Evolutionary conservation across 2,113 vertebrate genomes (phyloP), one percentile per base, ranked within the genome.

Genomic region (Rhinoptilus africanus): DNA sequence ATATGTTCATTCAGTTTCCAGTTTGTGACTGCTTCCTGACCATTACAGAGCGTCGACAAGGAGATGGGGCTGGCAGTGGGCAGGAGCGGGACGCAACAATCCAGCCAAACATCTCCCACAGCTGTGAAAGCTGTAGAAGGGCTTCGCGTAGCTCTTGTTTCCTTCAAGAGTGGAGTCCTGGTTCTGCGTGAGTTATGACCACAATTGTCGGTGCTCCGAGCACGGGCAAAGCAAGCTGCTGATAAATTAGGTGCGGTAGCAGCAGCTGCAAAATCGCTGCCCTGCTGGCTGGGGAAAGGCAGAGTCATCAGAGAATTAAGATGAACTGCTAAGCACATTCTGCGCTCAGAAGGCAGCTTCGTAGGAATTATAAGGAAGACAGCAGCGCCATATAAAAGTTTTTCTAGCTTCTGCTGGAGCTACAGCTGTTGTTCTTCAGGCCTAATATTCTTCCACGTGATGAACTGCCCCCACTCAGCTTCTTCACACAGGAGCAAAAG

Each of bases 191-290:
- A 92, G 48, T 93, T 91, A 93, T 10, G 51, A 73, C 27, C 45
- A 12, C 4, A 2, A 16, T 35, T 80, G 79, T 66, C 6, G 8
- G 62, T 15, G 67, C 66, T 66, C 53, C 0, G 1, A 85, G 79
- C 71, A 15, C 66, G 0, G 0, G 64, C 53, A 6, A 75, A 85
- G 69, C 27, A 66, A 92, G 91, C 79, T 89, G 86, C 79, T 84
- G 93, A 85, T 95, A 73, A 91, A 95, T 92, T 39, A 92, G 93
- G 72, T 96, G 83, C 68, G 54, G 93, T 78, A 93, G 92, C 93
- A 68, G 94, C 96, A 94, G 95, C 96, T 96, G 96, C 92, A 78
- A 67, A 96, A 88, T 74, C 3, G 6, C 79, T 93, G 88, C 77
- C 79, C 83, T 80, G 68, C 63, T 91, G 84, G 24, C 86, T 84